Percentiles rank a stretch among this genome's conserved stretches.
Evolutionary conservation across 2,888 invertebrate genomes (phyloP).

Genomic region (Nezara viridula): DNA sequence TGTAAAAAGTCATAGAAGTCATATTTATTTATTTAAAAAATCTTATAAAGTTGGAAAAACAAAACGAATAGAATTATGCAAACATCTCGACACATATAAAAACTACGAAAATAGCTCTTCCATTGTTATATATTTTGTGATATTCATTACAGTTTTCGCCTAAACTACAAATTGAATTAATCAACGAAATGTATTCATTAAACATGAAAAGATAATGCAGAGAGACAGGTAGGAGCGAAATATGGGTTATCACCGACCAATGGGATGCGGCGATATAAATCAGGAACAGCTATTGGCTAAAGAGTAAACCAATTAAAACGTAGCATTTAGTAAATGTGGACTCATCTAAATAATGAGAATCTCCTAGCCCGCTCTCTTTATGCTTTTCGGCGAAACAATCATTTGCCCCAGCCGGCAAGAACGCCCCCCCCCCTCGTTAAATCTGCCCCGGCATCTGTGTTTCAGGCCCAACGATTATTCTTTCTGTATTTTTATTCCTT

Average conservation of each 20-base stretch:
- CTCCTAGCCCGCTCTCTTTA: neutral
- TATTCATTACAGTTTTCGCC: too few relatives aligned
- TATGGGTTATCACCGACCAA: constrained; percentile 6
- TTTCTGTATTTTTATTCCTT: neutral
- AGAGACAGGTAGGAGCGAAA: constrained; percentile 35
- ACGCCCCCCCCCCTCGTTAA: neutral
- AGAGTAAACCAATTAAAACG: constrained; percentile 57
- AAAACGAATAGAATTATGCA: too few relatives aligned
- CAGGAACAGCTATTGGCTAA: constrained; percentile 50
- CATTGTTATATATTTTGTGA: too few relatives aligned
- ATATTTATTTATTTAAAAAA: too few relatives aligned
- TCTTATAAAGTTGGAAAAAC: too few relatives aligned
- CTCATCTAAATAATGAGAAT: constrained; percentile 58
- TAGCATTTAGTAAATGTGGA: constrained; percentile 54
- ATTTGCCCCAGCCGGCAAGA: neutral
- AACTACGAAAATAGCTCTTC: too few relatives aligned
- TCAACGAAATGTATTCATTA: neutral
- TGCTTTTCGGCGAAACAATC: constrained; percentile 10
- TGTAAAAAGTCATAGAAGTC: too few relatives aligned
- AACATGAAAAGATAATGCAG: neutral
- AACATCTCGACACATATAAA: too few relatives aligned
- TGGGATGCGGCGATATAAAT: neutral
- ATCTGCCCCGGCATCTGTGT: neutral
- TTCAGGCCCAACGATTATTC: neutral
- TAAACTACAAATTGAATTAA: constrained; percentile 9